Conservation (phyloP, 2,797 vertebrate genomes). For the Acanthiza pusilla region DNA sequence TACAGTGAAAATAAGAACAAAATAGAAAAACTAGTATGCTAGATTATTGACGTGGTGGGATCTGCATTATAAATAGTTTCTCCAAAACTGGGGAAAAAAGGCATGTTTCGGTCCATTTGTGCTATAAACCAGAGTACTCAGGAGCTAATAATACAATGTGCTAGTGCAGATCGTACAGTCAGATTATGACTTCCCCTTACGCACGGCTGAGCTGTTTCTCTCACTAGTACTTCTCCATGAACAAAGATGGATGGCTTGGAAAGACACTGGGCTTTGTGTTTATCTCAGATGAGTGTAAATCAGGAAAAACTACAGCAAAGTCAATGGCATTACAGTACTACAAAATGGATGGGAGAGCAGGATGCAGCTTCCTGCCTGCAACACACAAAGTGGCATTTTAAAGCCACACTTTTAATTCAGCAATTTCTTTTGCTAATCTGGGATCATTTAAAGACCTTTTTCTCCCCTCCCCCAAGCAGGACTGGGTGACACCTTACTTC, state of each 20-base stretch:
- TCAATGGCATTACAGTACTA: not conserved
- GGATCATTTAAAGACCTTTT: not conserved
- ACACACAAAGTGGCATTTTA: not conserved
- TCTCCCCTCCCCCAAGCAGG: not conserved
- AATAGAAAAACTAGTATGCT: not conserved
- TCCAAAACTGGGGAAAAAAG: not conserved
- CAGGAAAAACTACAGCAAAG: not conserved
- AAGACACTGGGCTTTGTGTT: conserved; percentile 12
- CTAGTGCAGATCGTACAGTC: not conserved
- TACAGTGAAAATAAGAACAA: not conserved
- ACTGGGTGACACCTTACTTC: not conserved
- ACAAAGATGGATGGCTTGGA: conserved; percentile 38
- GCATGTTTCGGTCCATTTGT: not conserved
- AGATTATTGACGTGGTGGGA: not conserved
- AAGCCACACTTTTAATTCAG: not conserved
- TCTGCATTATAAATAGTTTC: not conserved
- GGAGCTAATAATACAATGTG: not conserved
- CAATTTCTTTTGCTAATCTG: not conserved
- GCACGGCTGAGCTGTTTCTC: not conserved
- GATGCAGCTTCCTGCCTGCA: not conserved
- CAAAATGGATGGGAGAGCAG: not conserved
- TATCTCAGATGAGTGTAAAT: not conserved
- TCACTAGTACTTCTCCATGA: not conserved
- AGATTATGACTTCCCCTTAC: conserved; percentile 7
- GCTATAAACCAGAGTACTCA: not conserved